phyloP scores from a whole-genome alignment of 2,797 vertebrate genomes.

The Gadopsis bispinosus region DNA sequence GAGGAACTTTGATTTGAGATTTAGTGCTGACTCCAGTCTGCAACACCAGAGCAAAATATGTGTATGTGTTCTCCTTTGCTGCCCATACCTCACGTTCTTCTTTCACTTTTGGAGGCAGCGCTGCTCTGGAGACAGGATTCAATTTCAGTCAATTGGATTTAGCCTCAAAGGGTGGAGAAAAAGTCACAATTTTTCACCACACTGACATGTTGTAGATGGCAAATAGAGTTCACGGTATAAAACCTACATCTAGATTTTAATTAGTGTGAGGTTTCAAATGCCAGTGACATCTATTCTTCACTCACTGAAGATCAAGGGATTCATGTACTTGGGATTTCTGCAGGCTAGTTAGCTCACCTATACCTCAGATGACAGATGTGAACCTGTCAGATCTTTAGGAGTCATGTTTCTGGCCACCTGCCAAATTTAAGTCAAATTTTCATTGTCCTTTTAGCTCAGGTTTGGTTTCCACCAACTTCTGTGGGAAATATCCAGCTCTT shows the following conservation, averaged over 20 bases:
- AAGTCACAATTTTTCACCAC: conserved; percentile 23
- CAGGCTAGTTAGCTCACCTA: not conserved
- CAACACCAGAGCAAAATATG: not conserved
- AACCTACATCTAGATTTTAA: conserved; percentile 40
- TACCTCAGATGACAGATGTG: not conserved
- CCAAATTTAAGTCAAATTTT: not conserved
- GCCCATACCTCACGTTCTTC: conserved; percentile 2
- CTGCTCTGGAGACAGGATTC: conserved; percentile 12
- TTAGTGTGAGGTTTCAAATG: conserved; percentile 26
- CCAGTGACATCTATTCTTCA: conserved; percentile 30
- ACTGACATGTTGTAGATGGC: conserved; percentile 36
- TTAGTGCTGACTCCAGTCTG: conserved; percentile 33
- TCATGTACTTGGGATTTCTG: not conserved
- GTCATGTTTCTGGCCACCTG: not conserved
- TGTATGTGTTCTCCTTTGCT: conserved; percentile 24
- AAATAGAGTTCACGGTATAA: conserved; percentile 46
- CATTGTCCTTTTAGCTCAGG: not conserved
- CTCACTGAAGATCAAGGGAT: conserved; percentile 14
- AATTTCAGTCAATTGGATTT: conserved; percentile 41
- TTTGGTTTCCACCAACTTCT: not conserved
- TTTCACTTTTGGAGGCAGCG: conserved; percentile 27
- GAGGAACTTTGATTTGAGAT: conserved; percentile 43
- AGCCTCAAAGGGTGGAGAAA: conserved; percentile 27
- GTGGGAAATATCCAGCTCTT: not conserved
- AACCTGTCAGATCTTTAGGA: not conserved